These are phyloP conservation scores for Aspidapion aeneum DNA, from an alignment of 2,888 invertebrate genomes.

Conservation along the genomic window DNA sequence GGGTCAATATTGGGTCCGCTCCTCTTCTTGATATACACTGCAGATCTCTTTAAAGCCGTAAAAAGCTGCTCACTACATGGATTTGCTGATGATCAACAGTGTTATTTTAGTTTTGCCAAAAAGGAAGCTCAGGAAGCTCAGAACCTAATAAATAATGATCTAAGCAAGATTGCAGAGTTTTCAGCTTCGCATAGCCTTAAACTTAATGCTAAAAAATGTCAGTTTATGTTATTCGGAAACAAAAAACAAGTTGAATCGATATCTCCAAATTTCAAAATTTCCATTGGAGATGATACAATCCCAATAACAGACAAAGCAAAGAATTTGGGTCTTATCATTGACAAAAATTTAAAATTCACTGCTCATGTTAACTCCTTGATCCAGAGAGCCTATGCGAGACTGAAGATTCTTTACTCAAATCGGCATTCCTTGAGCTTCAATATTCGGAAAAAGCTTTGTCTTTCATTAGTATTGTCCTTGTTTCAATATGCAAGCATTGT, in stretches of 20 bases:
- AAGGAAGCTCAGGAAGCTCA: neutral
- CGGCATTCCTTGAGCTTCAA: neutral
- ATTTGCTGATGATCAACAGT: neutral
- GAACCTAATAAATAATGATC: neutral
- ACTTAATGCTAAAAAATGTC: neutral
- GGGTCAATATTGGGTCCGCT: neutral
- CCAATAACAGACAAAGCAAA: neutral
- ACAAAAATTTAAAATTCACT: neutral
- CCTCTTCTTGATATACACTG: neutral
- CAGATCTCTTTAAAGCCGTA: neutral
- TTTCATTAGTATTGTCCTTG: neutral
- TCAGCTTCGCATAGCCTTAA: neutral
- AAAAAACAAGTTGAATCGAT: neutral
- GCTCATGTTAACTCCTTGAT: neutral
- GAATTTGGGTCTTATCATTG: neutral
- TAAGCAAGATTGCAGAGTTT: neutral
- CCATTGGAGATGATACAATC: neutral
- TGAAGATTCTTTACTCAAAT: neutral
- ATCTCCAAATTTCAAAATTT: neutral
- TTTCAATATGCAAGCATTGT: neutral
- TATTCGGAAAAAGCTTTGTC: neutral
- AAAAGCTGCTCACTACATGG: neutral
- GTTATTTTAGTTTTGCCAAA: neutral
- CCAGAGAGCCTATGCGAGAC: neutral
- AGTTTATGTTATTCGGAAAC: neutral